A percentile compares a stretch with the other conserved stretches of the same genome.
Evolutionary conservation across 1,140 invertebrate species (phyloP).

Genomic region (Leucophenga varia): DNA sequence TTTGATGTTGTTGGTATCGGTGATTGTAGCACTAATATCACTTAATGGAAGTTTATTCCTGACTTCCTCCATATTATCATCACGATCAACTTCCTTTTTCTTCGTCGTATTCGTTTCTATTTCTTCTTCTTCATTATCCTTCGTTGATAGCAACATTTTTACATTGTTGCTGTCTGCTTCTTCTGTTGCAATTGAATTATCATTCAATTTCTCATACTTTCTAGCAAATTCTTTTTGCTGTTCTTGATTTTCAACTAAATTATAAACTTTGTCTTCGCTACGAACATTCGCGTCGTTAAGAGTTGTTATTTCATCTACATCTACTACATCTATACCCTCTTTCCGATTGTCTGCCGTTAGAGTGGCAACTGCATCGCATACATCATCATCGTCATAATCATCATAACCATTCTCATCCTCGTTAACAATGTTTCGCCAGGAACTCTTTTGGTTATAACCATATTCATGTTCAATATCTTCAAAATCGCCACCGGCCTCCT

Average conservation of each 20-base stretch:
- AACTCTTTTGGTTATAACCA: neutral
- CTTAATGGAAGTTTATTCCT: slow-evolving; percentile 42
- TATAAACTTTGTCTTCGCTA: slow-evolving; percentile 33
- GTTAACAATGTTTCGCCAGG: slow-evolving; percentile 3
- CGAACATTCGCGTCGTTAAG: slow-evolving; percentile 23
- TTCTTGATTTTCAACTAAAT: slow-evolving; percentile 27
- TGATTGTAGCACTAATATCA: slow-evolving; percentile 55
- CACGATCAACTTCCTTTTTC: slow-evolving; percentile 33
- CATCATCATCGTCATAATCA: slow-evolving; percentile 6
- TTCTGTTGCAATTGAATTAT: slow-evolving; percentile 5
- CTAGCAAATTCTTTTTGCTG: slow-evolving; percentile 51
- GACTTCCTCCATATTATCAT: slow-evolving; percentile 38
- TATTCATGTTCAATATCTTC: slow-evolving; percentile 8
- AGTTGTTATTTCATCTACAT: slow-evolving; percentile 18
- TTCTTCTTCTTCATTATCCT: slow-evolving; percentile 8
- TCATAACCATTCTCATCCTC: slow-evolving; percentile 4
- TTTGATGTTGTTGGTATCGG: slow-evolving; percentile 23
- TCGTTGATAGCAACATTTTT: slow-evolving; percentile 19
- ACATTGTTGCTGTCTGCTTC: slow-evolving; percentile 23
- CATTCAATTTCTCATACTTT: slow-evolving; percentile 20
- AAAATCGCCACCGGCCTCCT: too few species aligned
- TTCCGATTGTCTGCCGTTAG: slow-evolving; percentile 38
- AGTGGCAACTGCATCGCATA: too few species aligned
- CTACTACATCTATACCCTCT: too few species aligned
- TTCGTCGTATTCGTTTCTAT: slow-evolving; percentile 7